Percentiles rank a stretch among this genome's conserved stretches.
Conservation (phyloP, 1,140 invertebrate genomes). For the Babylonia areolata region DNA sequence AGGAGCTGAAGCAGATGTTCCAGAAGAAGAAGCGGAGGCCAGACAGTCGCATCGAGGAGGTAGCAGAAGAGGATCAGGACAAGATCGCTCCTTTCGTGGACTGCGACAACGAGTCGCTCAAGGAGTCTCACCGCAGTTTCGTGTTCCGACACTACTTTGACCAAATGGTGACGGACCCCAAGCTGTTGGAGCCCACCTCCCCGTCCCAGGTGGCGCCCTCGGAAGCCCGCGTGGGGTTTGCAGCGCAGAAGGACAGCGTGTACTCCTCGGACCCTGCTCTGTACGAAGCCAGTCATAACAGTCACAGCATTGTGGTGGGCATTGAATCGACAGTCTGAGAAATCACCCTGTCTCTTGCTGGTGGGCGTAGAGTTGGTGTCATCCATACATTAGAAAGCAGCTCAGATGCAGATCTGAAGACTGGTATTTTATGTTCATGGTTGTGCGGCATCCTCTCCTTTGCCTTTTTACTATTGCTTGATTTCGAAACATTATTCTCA, state of each 20-base stretch:
- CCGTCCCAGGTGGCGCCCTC: slow-evolving; percentile 30
- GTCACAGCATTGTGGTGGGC: slow-evolving; percentile 36
- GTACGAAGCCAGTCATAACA: slow-evolving; percentile 43
- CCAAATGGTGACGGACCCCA: slow-evolving; percentile 54
- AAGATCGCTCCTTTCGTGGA: slow-evolving; percentile 50
- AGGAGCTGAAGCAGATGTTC: slow-evolving; percentile 40
- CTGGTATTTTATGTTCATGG: too few species aligned
- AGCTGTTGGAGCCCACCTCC: slow-evolving; percentile 37
- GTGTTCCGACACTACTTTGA: slow-evolving; percentile 65
- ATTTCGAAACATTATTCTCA: too few species aligned
- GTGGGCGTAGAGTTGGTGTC: too few species aligned
- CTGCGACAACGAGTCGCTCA: slow-evolving; percentile 59
- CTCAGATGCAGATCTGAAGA: too few species aligned
- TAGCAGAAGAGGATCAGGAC: slow-evolving; percentile 46
- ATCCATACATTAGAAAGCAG: too few species aligned
- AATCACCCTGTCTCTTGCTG: too few species aligned
- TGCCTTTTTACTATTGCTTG: too few species aligned
- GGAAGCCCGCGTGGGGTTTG: neutral
- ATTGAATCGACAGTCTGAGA: slow-evolving; percentile 55
- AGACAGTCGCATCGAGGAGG: slow-evolving; percentile 48
- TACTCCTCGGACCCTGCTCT: slow-evolving; percentile 53
- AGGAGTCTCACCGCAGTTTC: slow-evolving; percentile 64
- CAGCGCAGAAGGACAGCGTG: slow-evolving; percentile 45
- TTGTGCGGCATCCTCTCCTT: too few species aligned
- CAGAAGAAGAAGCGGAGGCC: slow-evolving; percentile 31